Conservation (phyloP, 2,797 vertebrate genomes). For the Helicolenus hilgendorfi region DNA sequence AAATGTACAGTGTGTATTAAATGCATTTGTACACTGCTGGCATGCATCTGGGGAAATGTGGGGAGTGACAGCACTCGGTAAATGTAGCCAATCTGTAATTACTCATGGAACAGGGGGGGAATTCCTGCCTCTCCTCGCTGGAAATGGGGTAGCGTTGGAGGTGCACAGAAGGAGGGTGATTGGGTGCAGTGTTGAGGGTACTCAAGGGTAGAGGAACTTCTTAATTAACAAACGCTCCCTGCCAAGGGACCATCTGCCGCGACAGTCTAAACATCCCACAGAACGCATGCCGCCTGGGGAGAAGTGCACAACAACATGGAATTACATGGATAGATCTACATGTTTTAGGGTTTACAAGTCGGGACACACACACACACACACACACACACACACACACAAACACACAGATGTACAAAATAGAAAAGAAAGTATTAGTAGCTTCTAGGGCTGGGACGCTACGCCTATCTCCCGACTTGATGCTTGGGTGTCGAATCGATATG, state of each 20-base stretch:
- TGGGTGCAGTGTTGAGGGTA: constrained; percentile 72
- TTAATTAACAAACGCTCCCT: constrained; percentile 86
- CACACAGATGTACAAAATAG: background rate
- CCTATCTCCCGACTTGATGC: background rate
- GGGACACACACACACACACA: background rate
- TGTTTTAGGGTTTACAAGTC: constrained; percentile 26
- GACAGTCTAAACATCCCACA: constrained; percentile 73
- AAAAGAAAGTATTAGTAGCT: background rate
- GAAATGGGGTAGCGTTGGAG: constrained; percentile 59
- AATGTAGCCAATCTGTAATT: constrained; percentile 81
- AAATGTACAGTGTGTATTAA: constrained; percentile 13
- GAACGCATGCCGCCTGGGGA: constrained; percentile 44
- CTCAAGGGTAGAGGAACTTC: constrained; percentile 81
- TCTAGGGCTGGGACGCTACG: background rate
- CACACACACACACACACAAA: background rate
- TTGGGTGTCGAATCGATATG: background rate
- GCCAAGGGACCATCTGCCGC: constrained; percentile 83
- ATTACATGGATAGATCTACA: constrained; percentile 23
- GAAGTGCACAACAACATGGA: constrained; percentile 37
- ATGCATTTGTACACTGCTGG: constrained; percentile 40
- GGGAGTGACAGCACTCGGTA: constrained; percentile 73
- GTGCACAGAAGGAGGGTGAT: constrained; percentile 78
- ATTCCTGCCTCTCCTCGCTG: constrained; percentile 76
- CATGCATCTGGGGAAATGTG: constrained; percentile 57
- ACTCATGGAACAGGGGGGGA: constrained; percentile 77